Conservation (phyloP, 2,797 vertebrate species). For the Lutjanus campechanus region DNA sequence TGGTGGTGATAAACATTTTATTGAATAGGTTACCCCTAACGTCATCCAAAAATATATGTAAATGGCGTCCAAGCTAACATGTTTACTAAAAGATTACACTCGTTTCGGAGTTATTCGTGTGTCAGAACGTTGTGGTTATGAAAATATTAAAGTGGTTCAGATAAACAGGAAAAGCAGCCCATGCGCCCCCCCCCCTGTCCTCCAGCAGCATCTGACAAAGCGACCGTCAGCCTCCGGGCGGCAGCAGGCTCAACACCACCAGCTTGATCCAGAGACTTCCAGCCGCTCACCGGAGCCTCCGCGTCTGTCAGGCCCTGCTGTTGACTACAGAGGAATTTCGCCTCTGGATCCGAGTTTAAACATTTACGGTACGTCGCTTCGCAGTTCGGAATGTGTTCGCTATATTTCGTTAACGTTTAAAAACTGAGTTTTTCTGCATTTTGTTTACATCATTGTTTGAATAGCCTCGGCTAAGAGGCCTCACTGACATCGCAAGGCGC, state of each 20-base stretch:
- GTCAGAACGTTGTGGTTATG: too few species aligned
- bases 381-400: rapidly evolving
- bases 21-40: background rate
- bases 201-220: conserved; percentile 15
- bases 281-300: conserved; percentile 27
- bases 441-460: conserved; percentile 34
- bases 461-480: conserved; percentile 59
- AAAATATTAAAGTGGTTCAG: background rate
- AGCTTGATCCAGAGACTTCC: conserved; percentile 46
- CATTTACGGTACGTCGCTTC: conserved; percentile 63
- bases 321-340: conserved; percentile 47
- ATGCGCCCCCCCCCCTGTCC: rapidly evolving
- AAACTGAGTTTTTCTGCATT: too few species aligned
- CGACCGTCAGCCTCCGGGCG: conserved; percentile 15
- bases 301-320: conserved; percentile 60
- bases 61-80: background rate
- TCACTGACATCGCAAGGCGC: conserved; percentile 43
- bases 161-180: conserved; percentile 7
- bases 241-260: background rate
- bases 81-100: background rate
- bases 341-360: conserved; percentile 46
- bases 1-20: background rate
- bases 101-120: too few species aligned
- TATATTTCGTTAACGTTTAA: rapidly evolving
- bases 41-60: background rate